Conservation (phyloP, 2,888 invertebrate species). For the Metellina segmentata region DNA sequence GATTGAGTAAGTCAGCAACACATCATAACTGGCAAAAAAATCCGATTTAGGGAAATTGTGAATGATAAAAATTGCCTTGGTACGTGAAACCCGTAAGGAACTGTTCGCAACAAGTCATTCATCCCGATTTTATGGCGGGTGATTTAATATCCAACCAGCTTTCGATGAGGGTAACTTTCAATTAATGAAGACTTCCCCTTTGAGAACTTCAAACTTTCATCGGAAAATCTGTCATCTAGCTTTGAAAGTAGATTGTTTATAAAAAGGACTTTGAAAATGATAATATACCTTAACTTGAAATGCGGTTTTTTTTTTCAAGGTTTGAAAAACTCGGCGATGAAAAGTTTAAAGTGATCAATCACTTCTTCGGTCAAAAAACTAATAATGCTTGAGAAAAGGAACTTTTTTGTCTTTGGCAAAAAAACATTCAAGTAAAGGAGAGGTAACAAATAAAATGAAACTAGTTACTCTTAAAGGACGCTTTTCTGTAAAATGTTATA, state of each 20-base stretch:
- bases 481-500: neutral
- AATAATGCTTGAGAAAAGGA: constrained; percentile 19
- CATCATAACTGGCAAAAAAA: neutral
- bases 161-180: constrained; percentile 34
- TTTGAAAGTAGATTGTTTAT: constrained; percentile 57
- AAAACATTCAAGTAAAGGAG: constrained; percentile 4
- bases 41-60: neutral
- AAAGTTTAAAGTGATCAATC: constrained; percentile 65
- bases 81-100: neutral
- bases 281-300: constrained; percentile 46
- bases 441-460: constrained; percentile 16
- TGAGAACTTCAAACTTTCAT: constrained; percentile 52
- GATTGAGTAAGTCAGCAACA: neutral
- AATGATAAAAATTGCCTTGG: neutral
- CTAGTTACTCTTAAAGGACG: constrained; percentile 22
- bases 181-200: constrained; percentile 42
- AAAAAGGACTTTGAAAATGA: constrained; percentile 50
- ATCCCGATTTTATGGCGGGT: constrained; percentile 27
- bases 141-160: constrained; percentile 15
- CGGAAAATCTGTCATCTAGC: constrained; percentile 53
- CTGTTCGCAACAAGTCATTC: constrained; percentile 14
- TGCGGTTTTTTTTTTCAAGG: constrained; percentile 12
- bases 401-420: constrained; percentile 21
- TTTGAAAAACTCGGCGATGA: constrained; percentile 37
- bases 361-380: constrained; percentile 24